Base-by-base conservation (phyloP, 2,888 invertebrate species). In the Xestia sexstrigata region DNA sequence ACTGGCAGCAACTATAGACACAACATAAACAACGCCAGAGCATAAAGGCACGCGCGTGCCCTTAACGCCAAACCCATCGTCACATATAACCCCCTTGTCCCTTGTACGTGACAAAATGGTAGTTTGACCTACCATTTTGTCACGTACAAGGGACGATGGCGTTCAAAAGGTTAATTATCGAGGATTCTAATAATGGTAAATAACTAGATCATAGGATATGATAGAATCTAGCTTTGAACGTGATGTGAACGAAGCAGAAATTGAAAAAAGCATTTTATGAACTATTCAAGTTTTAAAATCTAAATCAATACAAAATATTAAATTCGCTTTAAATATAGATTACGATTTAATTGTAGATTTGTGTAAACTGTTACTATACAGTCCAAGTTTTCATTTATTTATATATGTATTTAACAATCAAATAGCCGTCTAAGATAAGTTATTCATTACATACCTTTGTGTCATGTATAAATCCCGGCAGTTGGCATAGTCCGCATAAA, bases 401-500 rank as follows among this genome's bases (percentile, higher is more conserved):
- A n/a, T 9, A 23, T n/a, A 35, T 6, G 15, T 26, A 58, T 58
- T 55, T 1, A n/a, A 26, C 13, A 26, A n/a, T 55, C 6, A 13
- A 55, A 13, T 20, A 55, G 55, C 13, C n/a, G 13, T n/a, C 55
- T 55, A 55, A 23, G 5, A 39, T 13, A 63, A 39, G 7, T 63
- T 6, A 23, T 39, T 23, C 20, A 13, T 62, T 35, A 13, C 13
- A 20, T n/a, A 96, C 96, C 95, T 95, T 69, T 92, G 92, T 63
- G 93, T 94, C 2, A 94, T 92, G 81, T 97, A 97, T 39, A 97
- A 96, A 78, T 98, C 97, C 77, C 97, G 97, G 87, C 98, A 98
- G 82, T 97, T 97, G 2, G 97, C 97, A 88, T 98, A 98, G 89
- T 98, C 98, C 20, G 97, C 97, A 92, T 98, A 98, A 93, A 98